A percentile compares a stretch with the other conserved stretches of the same genome.
phyloP scores from a whole-genome alignment of 2,797 vertebrate genomes.

The Typhlichthys eigenmanni region DNA sequence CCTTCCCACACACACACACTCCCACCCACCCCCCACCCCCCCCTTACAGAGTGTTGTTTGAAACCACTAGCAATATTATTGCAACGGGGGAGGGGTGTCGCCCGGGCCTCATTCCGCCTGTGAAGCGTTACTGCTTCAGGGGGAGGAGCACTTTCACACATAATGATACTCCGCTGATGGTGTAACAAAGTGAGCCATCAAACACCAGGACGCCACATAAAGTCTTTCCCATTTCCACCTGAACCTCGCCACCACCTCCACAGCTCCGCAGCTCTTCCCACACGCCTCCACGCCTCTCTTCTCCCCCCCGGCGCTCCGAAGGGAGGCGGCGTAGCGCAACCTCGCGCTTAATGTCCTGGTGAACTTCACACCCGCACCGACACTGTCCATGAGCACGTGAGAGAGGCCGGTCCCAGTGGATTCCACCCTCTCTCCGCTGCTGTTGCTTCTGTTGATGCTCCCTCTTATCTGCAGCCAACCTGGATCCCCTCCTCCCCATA shows the following conservation, averaged over 20 bases:
- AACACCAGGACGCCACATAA: constrained; percentile 77
- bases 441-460: constrained; percentile 44
- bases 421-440: constrained; percentile 40
- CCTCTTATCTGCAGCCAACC: constrained; percentile 56
- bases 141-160: constrained; percentile 68
- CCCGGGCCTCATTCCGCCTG: constrained; percentile 55
- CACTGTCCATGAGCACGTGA: constrained; percentile 41
- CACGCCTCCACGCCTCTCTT: background rate
- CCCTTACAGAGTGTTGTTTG: constrained; percentile 73
- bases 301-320: constrained; percentile 37
- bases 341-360: constrained; percentile 56
- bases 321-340: constrained; percentile 55
- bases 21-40: too few species aligned
- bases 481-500: constrained; percentile 19
- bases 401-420: constrained; percentile 41
- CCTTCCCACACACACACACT: background rate
- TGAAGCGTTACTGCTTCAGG: constrained; percentile 46
- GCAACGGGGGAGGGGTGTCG: constrained; percentile 61
- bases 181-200: constrained; percentile 78
- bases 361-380: constrained; percentile 67
- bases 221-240: constrained; percentile 58
- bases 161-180: constrained; percentile 76
- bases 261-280: background rate
- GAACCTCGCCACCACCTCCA: constrained; percentile 23
- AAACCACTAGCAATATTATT: constrained; percentile 71